These are phyloP conservation scores for Drosophila testacea DNA, from an alignment of 2,888 invertebrate species.

Conservation along the genomic window DNA sequence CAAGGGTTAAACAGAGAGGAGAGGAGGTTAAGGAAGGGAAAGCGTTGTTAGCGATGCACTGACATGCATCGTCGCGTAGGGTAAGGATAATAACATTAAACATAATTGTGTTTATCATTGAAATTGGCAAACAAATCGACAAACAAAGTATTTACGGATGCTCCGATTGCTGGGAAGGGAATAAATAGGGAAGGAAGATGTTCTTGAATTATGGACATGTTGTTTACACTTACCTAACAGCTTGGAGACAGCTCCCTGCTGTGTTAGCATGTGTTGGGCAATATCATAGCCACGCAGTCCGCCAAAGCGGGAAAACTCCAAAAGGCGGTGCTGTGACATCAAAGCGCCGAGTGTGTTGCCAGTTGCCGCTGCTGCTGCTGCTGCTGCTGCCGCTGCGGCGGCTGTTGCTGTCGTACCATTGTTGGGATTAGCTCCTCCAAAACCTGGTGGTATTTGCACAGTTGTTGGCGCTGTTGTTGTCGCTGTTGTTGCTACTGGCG, in stretches of 20 bases:
- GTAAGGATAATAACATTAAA: conserved; percentile 75
- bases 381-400: conserved; percentile 54
- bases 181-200: neutral
- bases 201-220: neutral
- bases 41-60: conserved; percentile 13
- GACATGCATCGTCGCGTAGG: conserved; percentile 10
- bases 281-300: conserved; percentile 84
- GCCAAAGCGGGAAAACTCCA: conserved; percentile 84
- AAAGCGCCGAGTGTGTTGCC: conserved; percentile 89
- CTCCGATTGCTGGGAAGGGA: neutral
- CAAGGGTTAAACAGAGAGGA: neutral
- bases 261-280: conserved; percentile 84
- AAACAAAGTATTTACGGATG: conserved; percentile 55
- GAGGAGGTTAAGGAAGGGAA: neutral
- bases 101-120: conserved; percentile 73
- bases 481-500: conserved; percentile 60
- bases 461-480: conserved; percentile 81
- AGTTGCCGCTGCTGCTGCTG: conserved; percentile 71
- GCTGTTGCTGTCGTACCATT: conserved; percentile 57
- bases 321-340: conserved; percentile 86
- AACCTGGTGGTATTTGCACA: conserved; percentile 84
- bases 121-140: conserved; percentile 82
- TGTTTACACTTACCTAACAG: conserved; percentile 80
- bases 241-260: conserved; percentile 84
- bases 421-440: conserved; percentile 44